Base-by-base conservation (phyloP, 2,113 vertebrate species). In the Azemiops feae region DNA sequence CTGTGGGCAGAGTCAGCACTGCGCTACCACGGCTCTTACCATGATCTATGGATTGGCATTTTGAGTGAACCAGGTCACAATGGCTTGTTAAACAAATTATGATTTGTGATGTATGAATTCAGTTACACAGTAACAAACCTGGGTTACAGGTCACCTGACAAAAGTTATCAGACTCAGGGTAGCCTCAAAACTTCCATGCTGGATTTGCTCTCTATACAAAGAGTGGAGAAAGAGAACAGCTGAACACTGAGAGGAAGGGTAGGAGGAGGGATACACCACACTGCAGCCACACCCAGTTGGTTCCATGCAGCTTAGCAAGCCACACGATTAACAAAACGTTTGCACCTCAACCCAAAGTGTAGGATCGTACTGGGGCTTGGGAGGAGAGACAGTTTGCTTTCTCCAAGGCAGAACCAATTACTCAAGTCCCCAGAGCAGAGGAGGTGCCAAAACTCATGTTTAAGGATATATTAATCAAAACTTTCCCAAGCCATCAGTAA, bases 211-310 rank as follows among this genome's bases (percentile, higher is more conserved):
- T 64, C 54, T 50, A 53, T 27, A 14, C 45, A 30, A 43, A 85
- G 55, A 34, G 30, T 12, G 53, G 45, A 54, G 50, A 54, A n/a
- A 20, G 50, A 58, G 64, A 39, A 55, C 88, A 89, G 39, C n/a
- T 85, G 64, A 10, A 11, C 50, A 81, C 12, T 50, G 10, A 60
- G 18, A 39, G 11, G 3, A 34, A 30, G 27, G 27, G 30, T 50
- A 23, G 74, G 18, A 57, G 25, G 0, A 30, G 25, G 34, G 30
- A n/a, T 86, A 92, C 88, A 91, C 57, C 55, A 89, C 69, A 89
- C 27, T 88, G 69, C 92, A 91, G 86, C 86, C 91, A 74, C 93
- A 23, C 89, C 89, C 54, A 54, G 53, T 89, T 90, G 53, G 74
- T 89, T 20, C 58, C 87, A 58, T 85, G 50, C 90, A 39, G 43